phyloP scores from a whole-genome alignment of 2,888 invertebrate genomes.

The Cantharis lateralis region DNA sequence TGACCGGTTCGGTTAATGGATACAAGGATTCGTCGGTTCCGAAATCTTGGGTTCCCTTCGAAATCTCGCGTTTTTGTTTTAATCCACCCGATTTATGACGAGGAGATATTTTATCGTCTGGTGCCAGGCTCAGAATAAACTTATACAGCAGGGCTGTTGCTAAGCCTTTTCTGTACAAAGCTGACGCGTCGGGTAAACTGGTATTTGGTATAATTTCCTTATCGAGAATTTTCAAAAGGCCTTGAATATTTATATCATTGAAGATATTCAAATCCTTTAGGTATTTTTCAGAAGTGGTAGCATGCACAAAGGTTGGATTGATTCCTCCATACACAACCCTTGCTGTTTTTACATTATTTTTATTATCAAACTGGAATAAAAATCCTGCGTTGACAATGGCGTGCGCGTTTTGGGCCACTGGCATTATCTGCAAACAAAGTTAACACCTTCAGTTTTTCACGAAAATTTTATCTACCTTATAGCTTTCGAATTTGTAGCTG shows the following conservation, averaged over 20 bases:
- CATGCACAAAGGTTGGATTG: conserved; percentile 57
- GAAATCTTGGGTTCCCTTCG: conserved; percentile 71
- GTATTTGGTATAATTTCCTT: conserved; percentile 67
- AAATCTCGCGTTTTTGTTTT: conserved; percentile 64
- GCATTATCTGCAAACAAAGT: conserved; percentile 64
- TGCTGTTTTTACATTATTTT: conserved; percentile 53
- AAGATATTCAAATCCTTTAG: conserved; percentile 53
- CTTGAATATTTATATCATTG: conserved; percentile 52
- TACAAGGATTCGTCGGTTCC: conserved; percentile 71
- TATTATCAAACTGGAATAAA: conserved; percentile 60
- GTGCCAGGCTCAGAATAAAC: conserved; percentile 64
- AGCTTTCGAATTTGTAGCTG: conserved; percentile 47
- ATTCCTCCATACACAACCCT: conserved; percentile 70
- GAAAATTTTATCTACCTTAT: conserved; percentile 41
- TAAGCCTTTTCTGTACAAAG: conserved; percentile 70
- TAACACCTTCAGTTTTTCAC: not conserved
- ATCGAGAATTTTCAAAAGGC: conserved; percentile 56
- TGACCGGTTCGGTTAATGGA: conserved; percentile 75
- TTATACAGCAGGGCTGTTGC: conserved; percentile 81
- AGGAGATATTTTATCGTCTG: conserved; percentile 56
- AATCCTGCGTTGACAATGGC: conserved; percentile 77
- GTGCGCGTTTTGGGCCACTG: conserved; percentile 71
- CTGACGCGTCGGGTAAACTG: conserved; percentile 67
- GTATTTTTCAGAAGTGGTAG: conserved; percentile 57
- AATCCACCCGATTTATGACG: conserved; percentile 63